Evolutionary conservation across 2,113 vertebrate species (phyloP).

Genomic region (Odontesthes bonariensis): DNA sequence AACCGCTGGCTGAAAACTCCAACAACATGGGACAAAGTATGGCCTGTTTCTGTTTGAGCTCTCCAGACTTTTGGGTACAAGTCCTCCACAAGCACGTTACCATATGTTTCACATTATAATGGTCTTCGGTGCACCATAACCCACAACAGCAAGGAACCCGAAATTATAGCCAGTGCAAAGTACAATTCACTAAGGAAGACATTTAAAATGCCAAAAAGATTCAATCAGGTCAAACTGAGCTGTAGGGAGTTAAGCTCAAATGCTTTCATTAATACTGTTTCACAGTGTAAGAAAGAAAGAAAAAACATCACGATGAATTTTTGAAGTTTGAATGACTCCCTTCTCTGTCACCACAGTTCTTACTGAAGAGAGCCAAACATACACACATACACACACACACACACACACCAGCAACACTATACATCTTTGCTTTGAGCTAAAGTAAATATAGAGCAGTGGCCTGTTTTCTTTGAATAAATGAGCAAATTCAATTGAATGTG

Average conservation of each 20-base stretch:
- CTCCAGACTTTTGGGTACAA: conserved; percentile 12
- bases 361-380: conserved; percentile 17
- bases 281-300: not conserved
- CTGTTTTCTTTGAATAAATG: conserved; percentile 52
- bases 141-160: conserved; percentile 56
- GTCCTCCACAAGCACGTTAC: conserved; percentile 38
- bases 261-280: conserved; percentile 34
- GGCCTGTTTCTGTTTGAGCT: conserved; percentile 15
- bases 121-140: conserved; percentile 45
- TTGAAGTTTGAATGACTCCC: conserved; percentile 65
- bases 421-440: conserved; percentile 48
- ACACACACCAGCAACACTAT: conserved; percentile 26
- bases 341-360: conserved; percentile 46
- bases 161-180: conserved; percentile 57
- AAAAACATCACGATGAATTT: conserved; percentile 37
- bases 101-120: conserved; percentile 77
- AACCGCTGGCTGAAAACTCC: conserved; percentile 1
- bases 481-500: conserved; percentile 35
- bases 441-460: conserved; percentile 59
- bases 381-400: conserved; percentile 13
- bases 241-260: conserved; percentile 11
- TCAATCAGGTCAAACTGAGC: conserved; percentile 9
- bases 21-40: conserved; percentile 37
- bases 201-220: conserved; percentile 32
- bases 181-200: conserved; percentile 51